A percentile compares a stretch with the other conserved stretches of the same genome.
Conservation (phyloP, 2,888 invertebrate genomes). For the Volucella bombylans region DNA sequence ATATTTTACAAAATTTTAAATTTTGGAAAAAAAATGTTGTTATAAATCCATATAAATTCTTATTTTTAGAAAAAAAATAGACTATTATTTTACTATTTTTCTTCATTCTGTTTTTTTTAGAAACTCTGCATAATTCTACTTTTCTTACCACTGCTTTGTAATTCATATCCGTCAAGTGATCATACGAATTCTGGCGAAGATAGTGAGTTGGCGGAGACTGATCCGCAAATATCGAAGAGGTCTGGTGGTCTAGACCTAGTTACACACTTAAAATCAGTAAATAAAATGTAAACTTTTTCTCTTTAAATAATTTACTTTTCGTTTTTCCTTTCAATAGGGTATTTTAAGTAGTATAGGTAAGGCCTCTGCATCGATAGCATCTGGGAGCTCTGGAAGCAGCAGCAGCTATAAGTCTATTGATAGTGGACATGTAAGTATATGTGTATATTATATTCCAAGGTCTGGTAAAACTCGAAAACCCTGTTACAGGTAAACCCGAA, state of each 20-base stretch:
- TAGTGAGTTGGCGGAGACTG: conserved; percentile 79
- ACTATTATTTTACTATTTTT: not conserved
- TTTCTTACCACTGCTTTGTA: conserved; percentile 78
- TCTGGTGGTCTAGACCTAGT: conserved; percentile 82
- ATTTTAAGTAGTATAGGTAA: conserved; percentile 80
- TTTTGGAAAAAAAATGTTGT: no score
- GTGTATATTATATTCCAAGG: not conserved
- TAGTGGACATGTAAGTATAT: conserved; percentile 56
- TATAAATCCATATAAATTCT: no score
- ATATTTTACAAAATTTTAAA: no score
- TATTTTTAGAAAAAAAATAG: not conserved
- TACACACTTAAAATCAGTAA: conserved; percentile 79
- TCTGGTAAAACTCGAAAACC: not conserved
- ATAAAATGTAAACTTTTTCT: not conserved
- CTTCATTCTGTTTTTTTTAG: conserved; percentile 62
- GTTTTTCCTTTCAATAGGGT: conserved; percentile 74
- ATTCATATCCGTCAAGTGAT: conserved; percentile 77
- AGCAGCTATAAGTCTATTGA: conserved; percentile 76
- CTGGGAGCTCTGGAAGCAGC: conserved; percentile 81
- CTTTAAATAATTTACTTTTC: conserved; percentile 1
- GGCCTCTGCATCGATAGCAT: conserved; percentile 82
- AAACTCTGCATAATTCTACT: conserved; percentile 76
- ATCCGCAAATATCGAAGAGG: conserved; percentile 79
- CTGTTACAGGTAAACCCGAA: not conserved
- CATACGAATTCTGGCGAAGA: conserved; percentile 78